Evolutionary conservation across 1,140 invertebrate genomes (phyloP), one percentile per base, ranked within the genome.

Genomic region (Zaprionus nigranus): DNA sequence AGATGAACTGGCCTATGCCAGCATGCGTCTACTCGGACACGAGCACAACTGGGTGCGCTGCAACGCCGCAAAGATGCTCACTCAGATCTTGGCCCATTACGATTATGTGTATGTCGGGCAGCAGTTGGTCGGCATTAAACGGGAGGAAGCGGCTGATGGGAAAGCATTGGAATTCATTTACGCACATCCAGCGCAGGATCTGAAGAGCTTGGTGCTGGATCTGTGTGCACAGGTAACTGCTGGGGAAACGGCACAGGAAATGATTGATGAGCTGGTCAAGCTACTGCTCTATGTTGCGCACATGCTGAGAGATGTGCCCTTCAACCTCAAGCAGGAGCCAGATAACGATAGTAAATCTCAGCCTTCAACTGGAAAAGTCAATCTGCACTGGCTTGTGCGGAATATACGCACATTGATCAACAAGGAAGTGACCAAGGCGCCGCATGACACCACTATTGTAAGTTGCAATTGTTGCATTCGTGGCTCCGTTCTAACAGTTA

Each of bases 181-280:
- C 82, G 92, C 93, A 1, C 94, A 95, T 70, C 95, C 96, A 0
- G 90, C 93, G 20, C 92, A 94, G 34, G 93, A 94, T 63, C 83
- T 98, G 2, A 95, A 94, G 81, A 95, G 95, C 80, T 91, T 97
- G 20, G 94, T 95, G 2, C 92, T 96, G n/a, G 96, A 97, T 93
- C 93, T 97, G 61, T 95, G 95, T 62, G 95, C 95, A 12, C 97
- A 97, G 83, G 94, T 97, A 26, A 94, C 95, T 54, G 95, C 96
- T 0, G 94, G 94, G 2, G 88, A 93, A 40, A 91, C 93, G 5
- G 93, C 94, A 11, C 85, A 88, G 38, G 94, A 96, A 65, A 94
- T 96, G 87, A 94, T 95, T 11, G 95, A 96, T 81, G 94, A 96
- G 88, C 94, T 96, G 17, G 93, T 96, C 3, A 97, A 96, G 90